Evolutionary conservation across 2,113 vertebrate species (phyloP).

Genomic region (Sinocyclocheilus anshuiensis): DNA sequence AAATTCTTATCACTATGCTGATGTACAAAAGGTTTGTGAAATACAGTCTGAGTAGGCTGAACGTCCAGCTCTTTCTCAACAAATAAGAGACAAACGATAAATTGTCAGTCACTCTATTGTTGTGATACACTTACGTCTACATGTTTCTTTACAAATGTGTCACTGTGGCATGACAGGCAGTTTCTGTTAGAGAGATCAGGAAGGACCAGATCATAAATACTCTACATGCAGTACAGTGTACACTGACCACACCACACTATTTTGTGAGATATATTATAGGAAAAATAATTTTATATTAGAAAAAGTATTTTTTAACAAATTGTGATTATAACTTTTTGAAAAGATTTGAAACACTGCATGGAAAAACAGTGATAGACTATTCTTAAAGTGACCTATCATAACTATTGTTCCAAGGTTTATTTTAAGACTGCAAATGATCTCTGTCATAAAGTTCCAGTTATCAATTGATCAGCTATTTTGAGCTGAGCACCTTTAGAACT

Average conservation of each 20-base stretch:
- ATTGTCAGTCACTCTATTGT: conserved; percentile 11
- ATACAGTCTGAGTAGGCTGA: not conserved
- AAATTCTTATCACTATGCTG: not conserved
- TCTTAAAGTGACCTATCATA: not conserved
- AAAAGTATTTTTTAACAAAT: not conserved
- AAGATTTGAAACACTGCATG: not conserved
- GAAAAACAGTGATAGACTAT: not conserved
- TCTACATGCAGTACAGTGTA: not conserved
- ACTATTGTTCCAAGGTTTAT: not conserved
- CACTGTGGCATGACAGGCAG: conserved; percentile 37
- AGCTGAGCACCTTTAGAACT: not conserved
- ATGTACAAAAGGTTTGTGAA: not conserved
- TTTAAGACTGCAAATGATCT: not conserved
- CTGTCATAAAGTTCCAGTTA: not conserved
- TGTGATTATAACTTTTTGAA: not conserved
- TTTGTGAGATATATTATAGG: not conserved
- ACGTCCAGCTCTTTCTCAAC: not conserved
- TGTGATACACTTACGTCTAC: conserved; percentile 3
- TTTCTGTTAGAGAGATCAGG: conserved; percentile 35
- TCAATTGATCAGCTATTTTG: not conserved
- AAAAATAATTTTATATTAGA: not conserved
- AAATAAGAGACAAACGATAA: conserved; percentile 29
- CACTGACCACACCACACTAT: not conserved
- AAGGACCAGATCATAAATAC: conserved; percentile 37
- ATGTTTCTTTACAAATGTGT: conserved; percentile 15